Evolutionary conservation across 2,797 vertebrate genomes (phyloP).

Genomic region (Scolopax rusticola): DNA sequence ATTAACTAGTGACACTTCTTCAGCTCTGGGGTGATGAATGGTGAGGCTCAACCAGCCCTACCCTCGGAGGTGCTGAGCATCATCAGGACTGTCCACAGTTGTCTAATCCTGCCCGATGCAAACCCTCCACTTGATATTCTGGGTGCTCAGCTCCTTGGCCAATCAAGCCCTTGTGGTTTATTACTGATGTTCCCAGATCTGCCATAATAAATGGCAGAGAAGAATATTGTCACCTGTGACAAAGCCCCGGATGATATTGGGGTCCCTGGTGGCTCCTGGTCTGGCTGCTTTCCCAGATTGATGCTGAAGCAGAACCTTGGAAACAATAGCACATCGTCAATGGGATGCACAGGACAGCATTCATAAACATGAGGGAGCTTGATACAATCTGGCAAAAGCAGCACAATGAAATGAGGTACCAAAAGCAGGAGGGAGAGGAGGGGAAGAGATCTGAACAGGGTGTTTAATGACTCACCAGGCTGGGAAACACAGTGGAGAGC

Average conservation of each 20-base stretch:
- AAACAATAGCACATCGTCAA: constrained; percentile 44
- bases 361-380: constrained; percentile 66
- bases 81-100: neutral
- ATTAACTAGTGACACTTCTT: neutral
- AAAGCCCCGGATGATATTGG: constrained; percentile 34
- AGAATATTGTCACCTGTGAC: neutral
- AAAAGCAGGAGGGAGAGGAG: constrained; percentile 12
- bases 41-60: neutral
- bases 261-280: neutral
- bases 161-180: neutral
- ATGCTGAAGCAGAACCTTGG: constrained; percentile 11
- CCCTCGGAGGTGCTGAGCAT: neutral
- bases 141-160: neutral
- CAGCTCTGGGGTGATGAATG: neutral
- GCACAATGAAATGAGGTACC: constrained; percentile 42
- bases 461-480: constrained; percentile 37
- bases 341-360: constrained; percentile 25
- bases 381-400: constrained; percentile 60
- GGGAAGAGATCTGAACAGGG: constrained; percentile 19
- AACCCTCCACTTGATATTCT: constrained; percentile 9
- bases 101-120: neutral
- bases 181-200: constrained; percentile 35
- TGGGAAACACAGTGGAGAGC: neutral
- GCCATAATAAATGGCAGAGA: neutral
- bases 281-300: neutral